Base-by-base conservation (phyloP, 1,140 invertebrate species). In the Parapsyche elsis region DNA sequence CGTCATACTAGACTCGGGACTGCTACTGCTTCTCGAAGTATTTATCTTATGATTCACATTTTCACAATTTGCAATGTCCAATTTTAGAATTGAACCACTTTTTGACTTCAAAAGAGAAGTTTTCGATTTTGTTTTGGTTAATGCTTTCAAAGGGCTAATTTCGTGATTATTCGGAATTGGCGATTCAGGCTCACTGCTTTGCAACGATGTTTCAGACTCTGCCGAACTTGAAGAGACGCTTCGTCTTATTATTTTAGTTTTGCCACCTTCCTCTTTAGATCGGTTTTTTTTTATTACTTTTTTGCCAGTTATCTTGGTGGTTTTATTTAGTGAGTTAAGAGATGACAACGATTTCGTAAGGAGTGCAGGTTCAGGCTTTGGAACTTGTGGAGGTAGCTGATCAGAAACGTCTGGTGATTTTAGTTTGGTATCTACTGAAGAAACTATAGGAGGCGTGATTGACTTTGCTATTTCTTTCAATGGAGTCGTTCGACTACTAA, bases 381-480 rank as follows among this genome's bases (percentile, higher is more conserved):
- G 92, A 53, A 91, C 87, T 83, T 90, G 90, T 0, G 92, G 92
- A 49, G 92, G 92, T 70, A 92, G 85, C 80, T 90, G 88, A 85
- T 86, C 86, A 87, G 86, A 86, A 74, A 86, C 86, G 86, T 88
- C 88, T 44, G 88, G 78, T 7, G 78, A 77, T 74, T 45, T 24
- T 49, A 30, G 78, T 16, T 45, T 71, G 46, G 73, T 77, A 24
- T 44, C 61, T 1, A 64, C 53, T 19, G 46, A 64, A 23, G 21
- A 38, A 49, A 61, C 12, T 16, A 79, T 38, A 1, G 73, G 23
- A 23, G 81, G 81, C 57, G 10, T 81, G 26, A 74, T 64, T 19
- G 76, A 78, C 30, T 78, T 78, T 14, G 74, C 67, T 61, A 59
- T 79, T 71, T 81, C 80, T 79, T 76, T 81, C 12, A 78, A 19